These are phyloP conservation scores for Eulemur coronatus DNA, from an alignment of 2,797 vertebrate genomes.

Conservation along the genomic window DNA sequence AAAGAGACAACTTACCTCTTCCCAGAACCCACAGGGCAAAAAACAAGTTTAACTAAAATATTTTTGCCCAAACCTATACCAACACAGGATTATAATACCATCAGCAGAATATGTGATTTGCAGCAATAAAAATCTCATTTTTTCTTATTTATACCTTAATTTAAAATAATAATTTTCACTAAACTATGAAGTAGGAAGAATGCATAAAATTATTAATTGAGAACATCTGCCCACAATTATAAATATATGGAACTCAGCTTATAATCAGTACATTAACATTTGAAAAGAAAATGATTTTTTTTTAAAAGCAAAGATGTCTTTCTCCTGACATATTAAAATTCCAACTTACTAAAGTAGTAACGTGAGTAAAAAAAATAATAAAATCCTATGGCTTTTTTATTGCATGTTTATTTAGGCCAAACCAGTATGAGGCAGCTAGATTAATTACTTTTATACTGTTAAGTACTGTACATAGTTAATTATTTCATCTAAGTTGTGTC, in stretches of 20 bases:
- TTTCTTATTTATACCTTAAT: slow-evolving; percentile 36
- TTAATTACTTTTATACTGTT: slow-evolving; percentile 74
- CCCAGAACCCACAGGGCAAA: background rate
- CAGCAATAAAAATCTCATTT: background rate
- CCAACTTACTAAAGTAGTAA: slow-evolving; percentile 2
- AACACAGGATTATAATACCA: background rate
- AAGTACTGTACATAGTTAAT: slow-evolving; percentile 72
- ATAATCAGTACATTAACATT: background rate
- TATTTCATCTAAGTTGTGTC: slow-evolving; percentile 59
- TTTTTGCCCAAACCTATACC: background rate
- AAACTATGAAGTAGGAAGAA: slow-evolving; percentile 5
- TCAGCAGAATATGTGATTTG: background rate
- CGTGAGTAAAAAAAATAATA: slow-evolving; percentile 28
- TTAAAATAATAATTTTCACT: slow-evolving; percentile 40
- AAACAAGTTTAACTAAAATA: background rate
- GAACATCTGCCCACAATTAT: slow-evolving; percentile 44
- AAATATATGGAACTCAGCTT: background rate
- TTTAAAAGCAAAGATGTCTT: background rate
- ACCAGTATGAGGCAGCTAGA: slow-evolving; percentile 56
- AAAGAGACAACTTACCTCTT: background rate
- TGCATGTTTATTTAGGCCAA: slow-evolving; percentile 70
- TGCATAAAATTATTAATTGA: slow-evolving; percentile 20
- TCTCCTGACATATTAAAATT: slow-evolving; percentile 42
- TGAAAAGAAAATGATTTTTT: slow-evolving; percentile 47
- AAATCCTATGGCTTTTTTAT: slow-evolving; percentile 14